phyloP scores from a whole-genome alignment of 23 tunicate genomes.

The Halocynthia roretzi region DNA sequence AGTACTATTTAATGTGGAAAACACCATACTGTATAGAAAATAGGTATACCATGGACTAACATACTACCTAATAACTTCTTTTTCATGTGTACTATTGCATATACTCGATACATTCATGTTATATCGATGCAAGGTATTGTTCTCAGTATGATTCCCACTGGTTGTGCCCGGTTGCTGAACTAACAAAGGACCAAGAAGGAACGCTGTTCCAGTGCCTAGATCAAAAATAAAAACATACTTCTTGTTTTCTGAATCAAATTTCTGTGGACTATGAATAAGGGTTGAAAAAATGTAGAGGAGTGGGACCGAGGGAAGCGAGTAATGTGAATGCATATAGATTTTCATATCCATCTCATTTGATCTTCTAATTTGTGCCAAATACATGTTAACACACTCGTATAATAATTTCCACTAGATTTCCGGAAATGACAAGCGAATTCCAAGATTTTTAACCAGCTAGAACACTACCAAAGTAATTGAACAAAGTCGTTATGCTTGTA shows the following conservation, averaged over 20 bases:
- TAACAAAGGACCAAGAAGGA: conserved; percentile 48
- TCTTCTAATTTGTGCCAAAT: no score
- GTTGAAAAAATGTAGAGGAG: no score
- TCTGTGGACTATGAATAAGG: no score
- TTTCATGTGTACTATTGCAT: conserved; percentile 3
- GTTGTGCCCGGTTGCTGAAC: conserved; percentile 36
- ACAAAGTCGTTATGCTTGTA: conserved; percentile 63
- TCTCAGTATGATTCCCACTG: conserved; percentile 1
- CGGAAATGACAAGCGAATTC: no score
- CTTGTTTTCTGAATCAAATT: neutral
- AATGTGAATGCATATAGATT: no score
- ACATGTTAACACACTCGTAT: no score
- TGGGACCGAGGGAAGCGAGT: no score
- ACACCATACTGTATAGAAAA: no score
- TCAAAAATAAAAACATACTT: neutral
- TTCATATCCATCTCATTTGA: no score
- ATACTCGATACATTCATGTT: neutral
- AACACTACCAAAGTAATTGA: conserved; percentile 68
- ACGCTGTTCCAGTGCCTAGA: conserved; percentile 80
- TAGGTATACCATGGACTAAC: neutral
- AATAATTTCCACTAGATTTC: no score
- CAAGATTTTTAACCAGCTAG: no score
- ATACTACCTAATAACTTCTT: neutral
- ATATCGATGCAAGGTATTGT: neutral
- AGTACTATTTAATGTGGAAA: no score